phyloP scores from a whole-genome alignment of 2,797 vertebrate species.

The Spinus olivaceus region DNA sequence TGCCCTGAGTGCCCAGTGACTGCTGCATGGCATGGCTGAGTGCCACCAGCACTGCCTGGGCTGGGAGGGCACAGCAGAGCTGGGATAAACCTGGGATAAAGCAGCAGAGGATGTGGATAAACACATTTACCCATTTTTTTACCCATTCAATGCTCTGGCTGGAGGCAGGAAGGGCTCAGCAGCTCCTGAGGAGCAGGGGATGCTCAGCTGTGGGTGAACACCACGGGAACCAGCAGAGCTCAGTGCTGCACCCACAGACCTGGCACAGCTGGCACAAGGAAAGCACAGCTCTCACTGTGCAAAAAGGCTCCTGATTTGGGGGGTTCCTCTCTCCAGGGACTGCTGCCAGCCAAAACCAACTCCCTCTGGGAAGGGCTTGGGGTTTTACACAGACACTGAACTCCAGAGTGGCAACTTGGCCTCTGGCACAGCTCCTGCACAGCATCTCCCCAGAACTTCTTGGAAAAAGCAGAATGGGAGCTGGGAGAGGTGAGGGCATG shows the following conservation, averaged over 20 bases:
- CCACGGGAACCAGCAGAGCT: rapidly evolving
- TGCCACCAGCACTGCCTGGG: neutral
- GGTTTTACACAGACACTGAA: neutral
- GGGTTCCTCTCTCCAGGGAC: neutral
- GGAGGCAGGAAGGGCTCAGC: no score
- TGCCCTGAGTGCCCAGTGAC: rapidly evolving
- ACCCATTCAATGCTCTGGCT: rapidly evolving
- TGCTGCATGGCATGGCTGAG: rapidly evolving
- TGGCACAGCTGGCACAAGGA: neutral
- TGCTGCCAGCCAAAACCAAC: neutral
- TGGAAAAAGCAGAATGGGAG: slow-evolving; percentile 46
- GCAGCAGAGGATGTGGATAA: neutral
- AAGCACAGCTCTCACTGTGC: rapidly evolving
- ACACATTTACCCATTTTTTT: rapidly evolving
- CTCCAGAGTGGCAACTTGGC: neutral
- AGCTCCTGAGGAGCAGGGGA: neutral
- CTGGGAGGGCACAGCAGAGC: neutral
- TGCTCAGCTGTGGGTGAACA: neutral
- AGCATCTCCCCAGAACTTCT: neutral
- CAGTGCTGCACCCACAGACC: neutral
- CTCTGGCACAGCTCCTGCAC: neutral
- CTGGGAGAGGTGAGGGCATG: slow-evolving; percentile 60
- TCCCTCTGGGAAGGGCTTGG: neutral
- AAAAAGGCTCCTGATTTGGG: neutral
- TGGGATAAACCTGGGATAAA: neutral